Conservation (phyloP, 2,797 vertebrate genomes). For the Echiichthys vipera region DNA sequence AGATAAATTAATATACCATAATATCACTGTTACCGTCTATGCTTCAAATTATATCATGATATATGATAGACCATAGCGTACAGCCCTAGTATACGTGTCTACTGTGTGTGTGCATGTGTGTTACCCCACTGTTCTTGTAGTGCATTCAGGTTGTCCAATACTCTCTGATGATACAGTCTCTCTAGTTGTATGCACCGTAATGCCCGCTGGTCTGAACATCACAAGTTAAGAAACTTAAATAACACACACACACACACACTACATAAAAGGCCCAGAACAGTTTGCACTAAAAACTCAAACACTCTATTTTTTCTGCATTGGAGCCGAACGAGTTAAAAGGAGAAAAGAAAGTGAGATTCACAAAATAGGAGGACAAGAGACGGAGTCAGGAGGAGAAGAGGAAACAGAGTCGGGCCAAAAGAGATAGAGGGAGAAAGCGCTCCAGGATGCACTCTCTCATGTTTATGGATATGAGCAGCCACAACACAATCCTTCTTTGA, state of each 20-base stretch:
- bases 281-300: neutral
- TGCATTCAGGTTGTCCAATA: conserved; percentile 91
- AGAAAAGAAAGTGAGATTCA: neutral
- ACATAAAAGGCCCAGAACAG: neutral
- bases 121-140: conserved; percentile 95
- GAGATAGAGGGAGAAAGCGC: conserved; percentile 4
- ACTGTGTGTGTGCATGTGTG: conserved; percentile 5
- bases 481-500: conserved; percentile 76
- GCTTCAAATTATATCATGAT: too few relatives aligned
- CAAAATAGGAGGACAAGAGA: neutral
- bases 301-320: neutral
- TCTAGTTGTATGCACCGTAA: conserved; percentile 94
- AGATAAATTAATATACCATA: too few relatives aligned
- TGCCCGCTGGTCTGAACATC: conserved; percentile 89
- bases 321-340: neutral
- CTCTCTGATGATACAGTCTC: conserved; percentile 92
- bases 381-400: neutral
- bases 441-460: conserved; percentile 61
- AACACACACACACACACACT: neutral
- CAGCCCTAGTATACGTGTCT: conserved; percentile 8
- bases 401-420: conserved; percentile 4
- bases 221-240: conserved; percentile 70
- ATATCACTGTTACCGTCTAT: too few relatives aligned
- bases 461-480: conserved; percentile 75
- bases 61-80: too few relatives aligned